Evolutionary conservation across 1,140 invertebrate genomes (phyloP).

Genomic region (Zaprionus davidi): DNA sequence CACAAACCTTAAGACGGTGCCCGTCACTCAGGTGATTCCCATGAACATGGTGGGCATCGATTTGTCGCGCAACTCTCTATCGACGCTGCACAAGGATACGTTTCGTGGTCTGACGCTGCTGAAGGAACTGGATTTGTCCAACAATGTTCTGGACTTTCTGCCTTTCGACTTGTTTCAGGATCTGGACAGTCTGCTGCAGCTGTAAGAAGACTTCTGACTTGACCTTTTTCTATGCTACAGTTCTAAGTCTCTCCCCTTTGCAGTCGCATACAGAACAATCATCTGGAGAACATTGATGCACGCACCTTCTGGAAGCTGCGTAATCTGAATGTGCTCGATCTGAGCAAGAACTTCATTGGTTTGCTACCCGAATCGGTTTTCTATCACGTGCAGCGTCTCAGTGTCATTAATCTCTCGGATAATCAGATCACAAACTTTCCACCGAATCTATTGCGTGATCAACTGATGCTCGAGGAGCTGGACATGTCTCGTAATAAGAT

Average conservation of each 20-base stretch:
- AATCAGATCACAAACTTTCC: slow-evolving; percentile 88
- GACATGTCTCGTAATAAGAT: slow-evolving; percentile 88
- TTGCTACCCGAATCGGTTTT: slow-evolving; percentile 87
- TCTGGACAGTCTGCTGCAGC: slow-evolving; percentile 88
- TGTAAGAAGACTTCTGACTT: slow-evolving; percentile 85
- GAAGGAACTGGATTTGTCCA: slow-evolving; percentile 90
- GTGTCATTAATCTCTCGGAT: slow-evolving; percentile 89
- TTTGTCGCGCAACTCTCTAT: slow-evolving; percentile 89
- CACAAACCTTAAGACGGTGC: slow-evolving; percentile 87
- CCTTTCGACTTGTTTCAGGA: slow-evolving; percentile 90
- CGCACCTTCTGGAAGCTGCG: slow-evolving; percentile 88
- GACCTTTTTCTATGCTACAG: neutral
- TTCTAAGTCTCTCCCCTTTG: slow-evolving; percentile 33
- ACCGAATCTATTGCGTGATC: slow-evolving; percentile 85
- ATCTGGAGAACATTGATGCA: slow-evolving; percentile 88
- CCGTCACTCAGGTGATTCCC: slow-evolving; percentile 88
- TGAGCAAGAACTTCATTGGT: slow-evolving; percentile 89
- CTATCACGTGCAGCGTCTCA: slow-evolving; percentile 87
- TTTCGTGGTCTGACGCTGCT: slow-evolving; percentile 89
- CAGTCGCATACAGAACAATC: slow-evolving; percentile 90
- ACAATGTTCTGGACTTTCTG: slow-evolving; percentile 91
- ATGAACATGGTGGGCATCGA: slow-evolving; percentile 89
- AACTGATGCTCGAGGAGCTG: slow-evolving; percentile 85
- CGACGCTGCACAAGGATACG: slow-evolving; percentile 89
- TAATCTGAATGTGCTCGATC: slow-evolving; percentile 89